Base-by-base conservation (phyloP, 2,888 invertebrate species). In the Agriopis leucophaearia region DNA sequence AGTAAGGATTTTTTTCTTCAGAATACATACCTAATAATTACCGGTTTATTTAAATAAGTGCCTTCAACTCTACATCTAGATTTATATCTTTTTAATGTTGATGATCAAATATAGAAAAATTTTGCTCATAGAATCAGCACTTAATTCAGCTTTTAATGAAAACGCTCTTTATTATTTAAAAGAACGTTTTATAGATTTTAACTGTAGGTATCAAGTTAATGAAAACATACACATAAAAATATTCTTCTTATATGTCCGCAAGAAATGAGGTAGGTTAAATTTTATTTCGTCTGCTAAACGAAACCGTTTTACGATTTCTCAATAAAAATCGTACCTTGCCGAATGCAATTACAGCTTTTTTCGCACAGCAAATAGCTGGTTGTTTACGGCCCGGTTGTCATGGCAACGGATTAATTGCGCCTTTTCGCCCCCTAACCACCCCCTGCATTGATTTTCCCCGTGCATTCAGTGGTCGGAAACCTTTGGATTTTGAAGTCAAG, bases 361-460 rank as follows among this genome's bases (percentile, higher is more conserved):
- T 57, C 65, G 52, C 50, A 54, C 60, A 52, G 57, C 45, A 70
- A 68, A 67, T 54, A 27, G 57, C 56, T 16, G 54, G 45, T 57
- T 69, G 73, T 73, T 65, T 73, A 71, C 63, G 44, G 55, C 50
- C 36, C 18, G 44, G 73, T 73, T 56, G 69, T 52, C 58, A 70
- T 71, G 68, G 71, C 40, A 40, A 71, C 73, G 8, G 48, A 48
- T 71, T 70, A 70, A 70, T 70, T 70, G 65, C 65, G 58, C 55
- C 64, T 52, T 36, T 42, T 40, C 3, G 18, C 54, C 60, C 55
- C 52, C 42, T 35, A 13, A 10, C 61, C 15, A 48, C 60, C 60
- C 47, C 51, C 12, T 58, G 64, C 64, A 70, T 70, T 64, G 70
- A 70, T 70, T 70, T 67, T 66, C 52, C 58, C 55, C 54, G 45